Conservation (phyloP, 2,113 vertebrate species). For the Lophura nycthemera region DNA sequence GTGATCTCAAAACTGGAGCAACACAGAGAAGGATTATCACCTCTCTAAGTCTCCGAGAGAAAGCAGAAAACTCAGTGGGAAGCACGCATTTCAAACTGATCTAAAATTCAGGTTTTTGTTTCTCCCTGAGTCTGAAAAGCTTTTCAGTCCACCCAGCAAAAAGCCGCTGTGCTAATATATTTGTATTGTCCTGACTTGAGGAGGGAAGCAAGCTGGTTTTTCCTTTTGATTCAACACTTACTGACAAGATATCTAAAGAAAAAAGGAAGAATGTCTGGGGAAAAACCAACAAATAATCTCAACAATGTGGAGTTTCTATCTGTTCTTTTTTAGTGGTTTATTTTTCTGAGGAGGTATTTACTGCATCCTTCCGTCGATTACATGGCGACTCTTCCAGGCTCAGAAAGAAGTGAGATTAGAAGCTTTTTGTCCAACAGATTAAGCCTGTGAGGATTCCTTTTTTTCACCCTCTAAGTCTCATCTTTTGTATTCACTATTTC, state of each 20-base stretch:
- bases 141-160: slow-evolving; percentile 27
- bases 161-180: background rate
- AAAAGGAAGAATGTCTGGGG: slow-evolving; percentile 47
- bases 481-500: slow-evolving; percentile 42
- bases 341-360: slow-evolving; percentile 37
- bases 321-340: slow-evolving; percentile 26
- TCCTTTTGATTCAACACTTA: slow-evolving; percentile 65
- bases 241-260: slow-evolving; percentile 68
- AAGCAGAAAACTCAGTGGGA: slow-evolving; percentile 11
- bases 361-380: slow-evolving; percentile 30
- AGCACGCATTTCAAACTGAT: slow-evolving; percentile 7
- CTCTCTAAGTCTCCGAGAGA: slow-evolving; percentile 27
- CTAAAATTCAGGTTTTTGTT: background rate
- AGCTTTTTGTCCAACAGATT: slow-evolving; percentile 45
- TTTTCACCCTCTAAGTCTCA: slow-evolving; percentile 36
- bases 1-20: slow-evolving; percentile 49
- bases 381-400: slow-evolving; percentile 32
- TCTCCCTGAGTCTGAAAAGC: slow-evolving; percentile 31
- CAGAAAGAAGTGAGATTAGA: slow-evolving; percentile 34
- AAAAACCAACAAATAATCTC: slow-evolving; percentile 16
- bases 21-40: slow-evolving; percentile 45
- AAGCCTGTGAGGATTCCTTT: slow-evolving; percentile 17
- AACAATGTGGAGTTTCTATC: background rate
- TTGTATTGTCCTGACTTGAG: background rate
- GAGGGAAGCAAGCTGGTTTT: slow-evolving; percentile 20